A percentile compares a stretch with the other conserved stretches of the same genome.
These are phyloP conservation scores for Pygathrix nemaeus DNA, from an alignment of 2,113 vertebrate genomes.

Conservation along the genomic window DNA sequence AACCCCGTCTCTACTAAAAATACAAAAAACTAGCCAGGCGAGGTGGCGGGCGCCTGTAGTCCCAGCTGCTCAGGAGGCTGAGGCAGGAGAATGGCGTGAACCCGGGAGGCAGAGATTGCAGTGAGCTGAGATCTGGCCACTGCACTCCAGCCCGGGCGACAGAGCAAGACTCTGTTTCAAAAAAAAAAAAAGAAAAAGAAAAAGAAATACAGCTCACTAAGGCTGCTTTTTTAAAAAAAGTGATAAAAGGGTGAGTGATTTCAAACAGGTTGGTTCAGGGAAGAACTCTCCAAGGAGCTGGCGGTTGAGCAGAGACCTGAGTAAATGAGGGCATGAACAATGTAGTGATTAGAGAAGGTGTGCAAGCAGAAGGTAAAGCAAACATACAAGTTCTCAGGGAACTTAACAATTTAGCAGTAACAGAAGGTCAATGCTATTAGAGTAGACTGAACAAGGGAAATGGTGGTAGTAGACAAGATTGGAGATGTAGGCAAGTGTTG, in stretches of 20 bases:
- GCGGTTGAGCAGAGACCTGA: background rate
- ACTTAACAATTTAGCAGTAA: background rate
- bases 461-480: background rate
- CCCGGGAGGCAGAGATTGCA: no score
- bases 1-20: no score
- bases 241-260: background rate
- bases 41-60: no score
- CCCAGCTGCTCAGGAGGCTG: no score
- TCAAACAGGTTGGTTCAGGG: background rate
- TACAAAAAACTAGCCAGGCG: no score
- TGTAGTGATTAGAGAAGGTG: background rate
- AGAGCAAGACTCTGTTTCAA: no score
- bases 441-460: background rate
- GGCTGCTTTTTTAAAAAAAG: background rate
- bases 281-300: background rate
- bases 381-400: background rate
- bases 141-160: no score
- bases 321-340: background rate
- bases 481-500: background rate
- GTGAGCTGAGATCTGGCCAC: no score
- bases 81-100: no score
- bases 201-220: background rate
- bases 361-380: background rate
- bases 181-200: no score
- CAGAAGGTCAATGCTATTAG: background rate